Percentiles rank a stretch among this genome's conserved stretches.
phyloP scores from a whole-genome alignment of 2,113 vertebrate species.

The Tetrao urogallus region DNA sequence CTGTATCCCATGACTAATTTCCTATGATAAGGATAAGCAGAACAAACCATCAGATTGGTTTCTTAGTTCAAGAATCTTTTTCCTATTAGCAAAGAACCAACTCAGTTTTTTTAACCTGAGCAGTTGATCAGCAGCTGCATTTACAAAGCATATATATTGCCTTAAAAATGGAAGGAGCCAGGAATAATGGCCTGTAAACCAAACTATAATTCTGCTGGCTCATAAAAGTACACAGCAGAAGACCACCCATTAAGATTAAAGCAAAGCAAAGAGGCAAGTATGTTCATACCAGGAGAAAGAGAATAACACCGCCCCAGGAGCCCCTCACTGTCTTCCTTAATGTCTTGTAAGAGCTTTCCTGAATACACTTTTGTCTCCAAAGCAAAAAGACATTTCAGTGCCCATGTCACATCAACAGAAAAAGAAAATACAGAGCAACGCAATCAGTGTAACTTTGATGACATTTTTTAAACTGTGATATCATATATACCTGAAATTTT shows the following conservation, averaged over 20 bases:
- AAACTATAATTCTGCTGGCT: background rate
- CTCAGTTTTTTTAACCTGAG: background rate
- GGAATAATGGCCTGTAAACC: conserved; percentile 16
- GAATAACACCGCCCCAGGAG: too few relatives aligned
- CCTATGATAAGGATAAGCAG: background rate
- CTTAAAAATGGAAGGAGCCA: conserved; percentile 4
- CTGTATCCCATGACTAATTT: background rate
- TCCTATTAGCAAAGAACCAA: background rate
- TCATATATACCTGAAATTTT: too few relatives aligned
- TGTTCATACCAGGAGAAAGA: too few relatives aligned
- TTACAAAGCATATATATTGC: background rate
- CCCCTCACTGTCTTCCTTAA: too few relatives aligned
- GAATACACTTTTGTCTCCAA: too few relatives aligned
- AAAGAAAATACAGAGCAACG: too few relatives aligned
- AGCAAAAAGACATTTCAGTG: too few relatives aligned
- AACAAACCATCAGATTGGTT: background rate
- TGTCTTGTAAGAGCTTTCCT: too few relatives aligned
- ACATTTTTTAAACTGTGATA: too few relatives aligned
- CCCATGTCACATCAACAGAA: too few relatives aligned
- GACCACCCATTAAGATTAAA: background rate
- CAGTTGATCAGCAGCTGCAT: background rate
- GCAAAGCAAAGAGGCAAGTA: background rate
- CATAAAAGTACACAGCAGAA: background rate
- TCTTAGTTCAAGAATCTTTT: background rate
- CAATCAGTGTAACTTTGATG: too few relatives aligned